Evolutionary conservation across 1,140 invertebrate genomes (phyloP).

Genomic region (Lepidurus apus): DNA sequence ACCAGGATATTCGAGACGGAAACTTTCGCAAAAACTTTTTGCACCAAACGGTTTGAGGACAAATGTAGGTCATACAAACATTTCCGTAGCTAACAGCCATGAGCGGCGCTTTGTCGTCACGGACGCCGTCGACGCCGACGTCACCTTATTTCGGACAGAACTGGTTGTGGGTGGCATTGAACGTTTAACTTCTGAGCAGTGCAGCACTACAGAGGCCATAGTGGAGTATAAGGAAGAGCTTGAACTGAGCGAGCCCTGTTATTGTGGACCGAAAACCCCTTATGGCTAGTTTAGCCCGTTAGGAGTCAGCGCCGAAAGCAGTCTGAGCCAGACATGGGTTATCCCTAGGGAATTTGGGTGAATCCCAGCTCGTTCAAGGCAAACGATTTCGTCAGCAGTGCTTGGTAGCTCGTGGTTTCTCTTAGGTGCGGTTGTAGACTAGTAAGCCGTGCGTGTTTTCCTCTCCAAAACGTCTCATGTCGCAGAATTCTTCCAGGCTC

Average conservation of each 20-base stretch:
- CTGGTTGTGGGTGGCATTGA: not conserved
- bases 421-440: not conserved
- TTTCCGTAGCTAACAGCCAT: not conserved
- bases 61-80: not conserved
- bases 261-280: not conserved
- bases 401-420: not conserved
- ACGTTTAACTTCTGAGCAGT: not conserved
- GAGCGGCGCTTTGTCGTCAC: not conserved
- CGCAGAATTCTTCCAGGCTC: not conserved
- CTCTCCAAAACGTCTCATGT: not conserved
- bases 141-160: not conserved
- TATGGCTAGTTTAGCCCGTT: not conserved
- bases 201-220: not conserved
- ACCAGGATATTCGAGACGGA: no score
- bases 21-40: no score
- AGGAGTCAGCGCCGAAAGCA: not conserved
- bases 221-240: not conserved
- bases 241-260: not conserved
- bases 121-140: not conserved
- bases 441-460: not conserved
- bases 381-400: conserved; percentile 2
- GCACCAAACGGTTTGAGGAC: no score
- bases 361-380: not conserved
- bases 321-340: not conserved
- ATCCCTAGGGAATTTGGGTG: not conserved